Percentiles rank a stretch among this genome's conserved stretches.
Conservation (phyloP, 2,113 vertebrate species). For the Jacana jacana region DNA sequence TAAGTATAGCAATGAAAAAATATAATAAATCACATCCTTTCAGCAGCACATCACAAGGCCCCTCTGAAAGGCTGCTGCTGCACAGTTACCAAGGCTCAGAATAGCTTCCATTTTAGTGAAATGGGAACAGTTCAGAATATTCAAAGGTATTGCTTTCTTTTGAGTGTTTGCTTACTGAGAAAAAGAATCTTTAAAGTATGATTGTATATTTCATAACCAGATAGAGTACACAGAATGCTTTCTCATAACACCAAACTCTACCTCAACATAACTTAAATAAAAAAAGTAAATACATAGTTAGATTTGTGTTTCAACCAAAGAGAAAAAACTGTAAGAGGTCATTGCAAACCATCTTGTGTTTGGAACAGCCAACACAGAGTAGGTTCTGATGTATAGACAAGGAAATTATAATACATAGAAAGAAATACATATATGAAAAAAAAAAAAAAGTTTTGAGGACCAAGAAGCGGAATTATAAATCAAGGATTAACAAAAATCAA, state of each 20-base stretch:
- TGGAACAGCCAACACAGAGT: neutral
- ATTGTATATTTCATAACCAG: neutral
- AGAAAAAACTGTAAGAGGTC: neutral
- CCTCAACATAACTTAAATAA: neutral
- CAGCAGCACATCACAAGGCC: neutral
- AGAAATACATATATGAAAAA: neutral
- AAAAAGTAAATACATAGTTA: neutral
- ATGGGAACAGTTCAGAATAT: neutral
- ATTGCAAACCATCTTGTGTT: neutral
- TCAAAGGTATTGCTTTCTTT: neutral
- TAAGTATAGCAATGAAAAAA: conserved; percentile 29
- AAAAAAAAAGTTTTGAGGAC: neutral
- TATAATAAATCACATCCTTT: conserved; percentile 26
- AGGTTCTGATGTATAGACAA: neutral
- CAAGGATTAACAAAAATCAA: neutral
- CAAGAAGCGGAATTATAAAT: neutral
- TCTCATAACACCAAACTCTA: neutral
- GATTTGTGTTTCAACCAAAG: neutral
- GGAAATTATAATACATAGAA: neutral
- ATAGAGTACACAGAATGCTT: neutral
- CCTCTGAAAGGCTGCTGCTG: neutral
- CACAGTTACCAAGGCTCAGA: neutral
- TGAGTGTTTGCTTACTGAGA: neutral
- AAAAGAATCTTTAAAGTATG: neutral
- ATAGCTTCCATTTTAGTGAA: neutral